Evolutionary conservation across 2,797 vertebrate species (phyloP), one percentile per base, ranked within the genome.

Genomic region (Acomys russatus): DNA sequence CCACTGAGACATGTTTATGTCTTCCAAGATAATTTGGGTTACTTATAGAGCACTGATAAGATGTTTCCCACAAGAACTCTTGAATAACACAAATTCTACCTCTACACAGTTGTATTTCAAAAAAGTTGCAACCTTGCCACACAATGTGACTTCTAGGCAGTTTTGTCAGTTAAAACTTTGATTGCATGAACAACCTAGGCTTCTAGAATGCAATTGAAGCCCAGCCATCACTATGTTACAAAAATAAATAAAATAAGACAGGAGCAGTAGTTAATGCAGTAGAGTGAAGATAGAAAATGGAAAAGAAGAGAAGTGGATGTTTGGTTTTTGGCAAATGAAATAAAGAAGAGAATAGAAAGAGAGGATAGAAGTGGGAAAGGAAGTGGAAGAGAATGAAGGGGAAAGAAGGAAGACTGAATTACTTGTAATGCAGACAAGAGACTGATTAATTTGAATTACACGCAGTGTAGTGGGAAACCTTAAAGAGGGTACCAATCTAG

Each of bases 221-320:
- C 23, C 6, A 71, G 44, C 83, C 74, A 61, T 79, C 51, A 78
- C 22, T 59, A 64, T 68, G 66, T 54, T 66, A 9, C 20, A 92
- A 35, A 18, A 33, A 93, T 44, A 44, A 44, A 44, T 4, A 88
- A 38, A 88, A 76, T 95, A 92, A 95, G 56, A 76, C 30, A 51
- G 3, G 28, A 66, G 4, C 12, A 70, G 61, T 49, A 10, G 44
- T 17, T 28, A 9, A 54, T 66, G 30, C 6, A 49, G 7, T 2
- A 33, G 23, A 84, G 18, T 33, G 28, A 71, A 93, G 71, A 88
- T 28, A 80, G 17, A 90, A 63, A 54, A 22, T 20, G 18, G 3
- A 80, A 64, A 70, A 79, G 44, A 94, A 76, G 61, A 1, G 49
- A 74, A 77, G 18, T 49, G 23, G 33, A 84, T 20, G 9, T 91